Evolutionary conservation across 2,113 vertebrate species (phyloP).

Genomic region (Paralichthys olivaceus): DNA sequence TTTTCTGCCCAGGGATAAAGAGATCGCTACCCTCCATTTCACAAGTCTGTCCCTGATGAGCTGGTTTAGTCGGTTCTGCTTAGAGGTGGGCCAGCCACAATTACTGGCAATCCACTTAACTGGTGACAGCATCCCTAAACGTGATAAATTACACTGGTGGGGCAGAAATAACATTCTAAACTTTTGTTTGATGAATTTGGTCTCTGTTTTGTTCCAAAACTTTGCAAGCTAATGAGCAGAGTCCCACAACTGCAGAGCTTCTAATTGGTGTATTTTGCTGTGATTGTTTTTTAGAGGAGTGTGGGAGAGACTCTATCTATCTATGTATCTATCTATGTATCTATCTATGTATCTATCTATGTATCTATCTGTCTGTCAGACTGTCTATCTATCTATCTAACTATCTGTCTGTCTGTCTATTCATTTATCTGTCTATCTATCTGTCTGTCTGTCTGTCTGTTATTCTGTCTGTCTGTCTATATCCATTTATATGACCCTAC

Average conservation of each 20-base stretch:
- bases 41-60: constrained; percentile 73
- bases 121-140: constrained; percentile 75
- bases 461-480: constrained; percentile 22
- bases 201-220: constrained; percentile 64
- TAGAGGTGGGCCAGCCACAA: constrained; percentile 73
- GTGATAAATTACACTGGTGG: constrained; percentile 76
- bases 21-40: constrained; percentile 72
- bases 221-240: constrained; percentile 60
- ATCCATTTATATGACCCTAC: background rate
- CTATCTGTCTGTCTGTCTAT: constrained; percentile 26
- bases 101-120: constrained; percentile 78
- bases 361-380: background rate
- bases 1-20: constrained; percentile 70
- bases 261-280: constrained; percentile 50
- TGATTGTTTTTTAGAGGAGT: constrained; percentile 21
- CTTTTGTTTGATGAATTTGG: constrained; percentile 75
- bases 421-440: constrained; percentile 17
- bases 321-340: constrained; percentile 32
- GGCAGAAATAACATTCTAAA: constrained; percentile 76
- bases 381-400: constrained; percentile 4
- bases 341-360: constrained; percentile 16
- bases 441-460: constrained; percentile 14
- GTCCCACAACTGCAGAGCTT: constrained; percentile 40
- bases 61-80: constrained; percentile 71
- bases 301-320: constrained; percentile 1